Percentiles rank a stretch among this genome's conserved stretches.
Evolutionary conservation across 2,113 vertebrate species (phyloP).

Genomic region (Procavia capensis): DNA sequence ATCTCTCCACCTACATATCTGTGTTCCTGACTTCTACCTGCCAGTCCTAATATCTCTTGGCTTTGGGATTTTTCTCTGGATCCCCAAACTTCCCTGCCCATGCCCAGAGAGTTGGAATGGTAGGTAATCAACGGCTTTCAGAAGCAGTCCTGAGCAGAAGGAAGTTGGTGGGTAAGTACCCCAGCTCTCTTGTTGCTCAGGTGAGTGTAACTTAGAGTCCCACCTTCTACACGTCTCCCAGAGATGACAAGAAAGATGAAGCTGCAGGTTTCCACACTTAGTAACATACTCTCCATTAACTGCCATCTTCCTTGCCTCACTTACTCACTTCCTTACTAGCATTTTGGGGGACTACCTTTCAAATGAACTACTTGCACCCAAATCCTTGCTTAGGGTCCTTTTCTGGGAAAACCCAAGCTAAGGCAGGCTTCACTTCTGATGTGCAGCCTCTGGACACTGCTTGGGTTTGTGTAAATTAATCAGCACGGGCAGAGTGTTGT

Average conservation of each 20-base stretch:
- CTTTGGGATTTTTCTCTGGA: background rate
- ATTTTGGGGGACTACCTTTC: background rate
- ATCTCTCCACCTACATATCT: background rate
- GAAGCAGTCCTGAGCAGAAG: background rate
- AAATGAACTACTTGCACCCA: background rate
- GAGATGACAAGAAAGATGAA: background rate
- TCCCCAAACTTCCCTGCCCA: background rate
- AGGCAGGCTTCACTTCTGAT: background rate
- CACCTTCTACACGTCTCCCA: accelerated
- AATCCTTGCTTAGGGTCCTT: background rate
- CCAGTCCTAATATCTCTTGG: background rate
- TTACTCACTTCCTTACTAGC: background rate
- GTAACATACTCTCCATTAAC: background rate
- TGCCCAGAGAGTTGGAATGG: background rate
- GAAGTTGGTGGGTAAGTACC: background rate
- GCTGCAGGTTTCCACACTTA: background rate
- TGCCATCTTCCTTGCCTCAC: background rate
- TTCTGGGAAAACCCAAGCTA: background rate
- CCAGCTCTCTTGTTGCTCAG: background rate
- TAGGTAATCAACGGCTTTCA: background rate
- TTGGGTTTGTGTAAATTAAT: background rate
- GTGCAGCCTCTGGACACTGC: background rate
- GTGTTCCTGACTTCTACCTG: background rate
- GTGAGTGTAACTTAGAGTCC: background rate
- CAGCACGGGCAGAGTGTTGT: background rate